Percentiles rank a stretch among this genome's conserved stretches.
Evolutionary conservation across 1,140 invertebrate genomes (phyloP).

Genomic region (Sycobia sp.): DNA sequence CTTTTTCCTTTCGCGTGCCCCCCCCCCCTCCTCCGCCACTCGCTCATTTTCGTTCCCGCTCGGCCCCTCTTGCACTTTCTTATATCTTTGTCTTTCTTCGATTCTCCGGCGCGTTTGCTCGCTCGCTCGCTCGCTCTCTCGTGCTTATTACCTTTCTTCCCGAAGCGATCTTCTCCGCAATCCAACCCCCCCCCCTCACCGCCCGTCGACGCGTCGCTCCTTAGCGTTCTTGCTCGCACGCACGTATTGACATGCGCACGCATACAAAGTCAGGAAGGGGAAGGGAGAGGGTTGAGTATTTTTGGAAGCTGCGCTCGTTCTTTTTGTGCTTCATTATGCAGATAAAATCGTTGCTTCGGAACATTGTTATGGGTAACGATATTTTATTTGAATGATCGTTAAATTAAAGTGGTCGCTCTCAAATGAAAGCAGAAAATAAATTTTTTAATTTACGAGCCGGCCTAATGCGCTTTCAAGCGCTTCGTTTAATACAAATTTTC

Average conservation of each 20-base stretch:
- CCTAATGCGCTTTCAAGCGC: constrained; percentile 17
- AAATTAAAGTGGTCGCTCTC: constrained; percentile 15
- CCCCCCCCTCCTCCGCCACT: too few relatives aligned
- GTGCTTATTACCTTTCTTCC: constrained; percentile 14
- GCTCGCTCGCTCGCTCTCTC: too few relatives aligned
- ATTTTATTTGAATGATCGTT: constrained; percentile 36
- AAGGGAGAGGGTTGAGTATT: neutral
- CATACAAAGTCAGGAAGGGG: neutral
- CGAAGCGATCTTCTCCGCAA: constrained; percentile 17
- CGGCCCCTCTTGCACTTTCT: constrained; percentile 5
- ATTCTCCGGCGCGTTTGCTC: constrained; percentile 18
- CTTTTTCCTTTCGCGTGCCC: constrained; percentile 23
- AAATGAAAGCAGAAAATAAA: constrained; percentile 18
- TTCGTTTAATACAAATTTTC: constrained; percentile 35
- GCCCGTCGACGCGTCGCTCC: neutral
- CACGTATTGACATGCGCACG: too few relatives aligned
- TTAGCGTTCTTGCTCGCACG: too few relatives aligned
- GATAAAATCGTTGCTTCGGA: constrained; percentile 27
- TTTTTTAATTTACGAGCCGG: constrained; percentile 23
- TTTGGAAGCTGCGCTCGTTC: constrained; percentile 10
- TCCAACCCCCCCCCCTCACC: neutral
- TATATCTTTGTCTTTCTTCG: constrained; percentile 13
- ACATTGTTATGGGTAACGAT: constrained; percentile 35
- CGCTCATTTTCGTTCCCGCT: too few relatives aligned
- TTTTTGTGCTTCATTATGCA: constrained; percentile 13